Evolutionary conservation across 2,113 vertebrate genomes (phyloP).

Genomic region (Vireo altiloquus): DNA sequence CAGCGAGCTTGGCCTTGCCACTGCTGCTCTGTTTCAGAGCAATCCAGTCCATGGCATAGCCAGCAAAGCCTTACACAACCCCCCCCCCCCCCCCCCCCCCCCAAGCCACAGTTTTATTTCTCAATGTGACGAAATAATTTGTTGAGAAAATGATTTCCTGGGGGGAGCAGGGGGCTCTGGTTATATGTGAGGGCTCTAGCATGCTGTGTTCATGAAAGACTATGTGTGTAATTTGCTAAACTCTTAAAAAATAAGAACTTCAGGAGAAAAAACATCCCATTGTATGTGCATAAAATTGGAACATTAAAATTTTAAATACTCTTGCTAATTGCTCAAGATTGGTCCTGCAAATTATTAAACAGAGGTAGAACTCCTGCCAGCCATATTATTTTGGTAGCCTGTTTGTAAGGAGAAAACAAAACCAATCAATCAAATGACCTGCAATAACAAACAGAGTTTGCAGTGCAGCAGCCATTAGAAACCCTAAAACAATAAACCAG

Average conservation of each 20-base stretch:
- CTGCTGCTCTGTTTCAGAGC: neutral
- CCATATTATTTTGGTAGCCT: conserved; percentile 34
- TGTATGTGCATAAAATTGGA: conserved; percentile 14
- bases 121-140: neutral
- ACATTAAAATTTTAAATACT: conserved; percentile 25
- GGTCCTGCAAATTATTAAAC: conserved; percentile 35
- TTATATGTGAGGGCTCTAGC: neutral
- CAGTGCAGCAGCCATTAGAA: conserved; percentile 5
- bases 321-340: conserved; percentile 20
- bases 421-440: conserved; percentile 46
- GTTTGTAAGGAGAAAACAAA: conserved; percentile 33
- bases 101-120: neutral
- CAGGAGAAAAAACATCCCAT: conserved; percentile 16
- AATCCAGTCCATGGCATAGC: neutral
- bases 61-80: neutral
- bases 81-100: neutral
- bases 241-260: conserved; percentile 10
- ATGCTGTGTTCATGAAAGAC: neutral
- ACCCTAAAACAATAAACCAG: conserved; percentile 43
- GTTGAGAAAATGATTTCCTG: neutral
- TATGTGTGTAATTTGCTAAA: neutral
- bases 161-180: neutral
- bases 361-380: conserved; percentile 3
- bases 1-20: accelerated
- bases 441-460: conserved; percentile 53